Percentiles rank a stretch among this genome's conserved stretches.
These are phyloP conservation scores for Uropsilus gracilis DNA, from an alignment of 2,113 vertebrate species.

Conservation along the genomic window DNA sequence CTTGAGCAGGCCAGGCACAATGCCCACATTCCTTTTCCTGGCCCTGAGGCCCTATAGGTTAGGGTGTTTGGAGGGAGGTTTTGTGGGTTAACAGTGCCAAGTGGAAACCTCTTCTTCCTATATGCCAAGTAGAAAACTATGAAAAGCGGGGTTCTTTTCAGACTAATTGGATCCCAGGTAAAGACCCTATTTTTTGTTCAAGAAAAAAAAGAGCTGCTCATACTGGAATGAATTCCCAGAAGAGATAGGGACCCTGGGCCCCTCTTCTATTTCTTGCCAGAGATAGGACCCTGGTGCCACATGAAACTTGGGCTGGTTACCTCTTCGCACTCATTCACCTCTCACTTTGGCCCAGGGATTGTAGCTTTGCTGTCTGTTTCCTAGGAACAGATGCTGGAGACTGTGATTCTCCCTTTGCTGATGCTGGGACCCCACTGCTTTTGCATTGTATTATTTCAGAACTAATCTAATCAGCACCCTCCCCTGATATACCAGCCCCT, in stretches of 20 bases:
- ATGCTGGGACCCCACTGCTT: fast-evolving
- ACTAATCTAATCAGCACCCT: neutral
- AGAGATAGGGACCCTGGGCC: neutral
- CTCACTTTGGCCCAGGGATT: fast-evolving
- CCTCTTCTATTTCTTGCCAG: neutral
- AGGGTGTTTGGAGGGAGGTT: neutral
- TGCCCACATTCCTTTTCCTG: too few relatives aligned
- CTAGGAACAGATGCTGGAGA: neutral
- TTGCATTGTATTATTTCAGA: fast-evolving
- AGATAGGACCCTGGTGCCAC: neutral
- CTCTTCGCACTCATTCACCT: fast-evolving
- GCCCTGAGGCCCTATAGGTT: neutral
- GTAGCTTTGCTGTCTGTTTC: neutral
- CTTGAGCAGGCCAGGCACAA: neutral
- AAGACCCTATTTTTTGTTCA: neutral
- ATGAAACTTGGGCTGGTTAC: fast-evolving
- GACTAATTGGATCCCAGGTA: neutral
- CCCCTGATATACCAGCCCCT: neutral
- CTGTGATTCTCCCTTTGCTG: fast-evolving
- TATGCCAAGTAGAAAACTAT: neutral
- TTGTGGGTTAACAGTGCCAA: neutral
- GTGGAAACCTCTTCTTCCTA: neutral
- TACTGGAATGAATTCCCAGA: neutral
- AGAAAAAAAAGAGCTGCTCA: neutral
- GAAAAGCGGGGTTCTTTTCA: neutral